Evolutionary conservation across 2,797 vertebrate genomes (phyloP).

Genomic region (Otolemur crassicaudatus): DNA sequence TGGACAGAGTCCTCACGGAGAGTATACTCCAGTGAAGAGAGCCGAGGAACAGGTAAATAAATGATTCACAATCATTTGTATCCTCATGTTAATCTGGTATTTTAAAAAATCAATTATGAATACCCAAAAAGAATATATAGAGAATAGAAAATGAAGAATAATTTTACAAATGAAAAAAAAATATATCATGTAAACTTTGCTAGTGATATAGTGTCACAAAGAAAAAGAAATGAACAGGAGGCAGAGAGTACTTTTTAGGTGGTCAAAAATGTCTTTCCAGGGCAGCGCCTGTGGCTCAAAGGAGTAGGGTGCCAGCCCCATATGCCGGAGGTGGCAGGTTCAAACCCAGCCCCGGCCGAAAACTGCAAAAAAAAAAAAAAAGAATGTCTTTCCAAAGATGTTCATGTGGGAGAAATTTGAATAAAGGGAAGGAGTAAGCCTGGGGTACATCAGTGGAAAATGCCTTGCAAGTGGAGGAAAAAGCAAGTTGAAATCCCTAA

Average conservation of each 20-base stretch:
- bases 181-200: not conserved
- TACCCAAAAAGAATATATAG: too few species aligned
- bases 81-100: too few species aligned
- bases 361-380: not conserved
- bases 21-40: not conserved
- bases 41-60: not conserved
- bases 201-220: not conserved
- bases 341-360: too few species aligned
- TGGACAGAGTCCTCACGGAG: not conserved
- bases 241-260: not conserved
- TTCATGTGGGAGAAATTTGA: not conserved
- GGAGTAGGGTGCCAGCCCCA: too few species aligned
- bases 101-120: too few species aligned
- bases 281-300: too few species aligned
- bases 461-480: not conserved
- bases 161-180: not conserved
- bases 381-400: not conserved
- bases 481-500: conserved; percentile 10
- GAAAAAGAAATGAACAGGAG: not conserved
- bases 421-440: not conserved
- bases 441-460: not conserved
- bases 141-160: too few species aligned
- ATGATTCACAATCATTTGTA: too few species aligned
- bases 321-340: too few species aligned
- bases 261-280: not conserved